Percentiles rank a stretch among this genome's conserved stretches.
Evolutionary conservation across 2,797 vertebrate genomes (phyloP).

Genomic region (Oceanodroma leucorhoa): DNA sequence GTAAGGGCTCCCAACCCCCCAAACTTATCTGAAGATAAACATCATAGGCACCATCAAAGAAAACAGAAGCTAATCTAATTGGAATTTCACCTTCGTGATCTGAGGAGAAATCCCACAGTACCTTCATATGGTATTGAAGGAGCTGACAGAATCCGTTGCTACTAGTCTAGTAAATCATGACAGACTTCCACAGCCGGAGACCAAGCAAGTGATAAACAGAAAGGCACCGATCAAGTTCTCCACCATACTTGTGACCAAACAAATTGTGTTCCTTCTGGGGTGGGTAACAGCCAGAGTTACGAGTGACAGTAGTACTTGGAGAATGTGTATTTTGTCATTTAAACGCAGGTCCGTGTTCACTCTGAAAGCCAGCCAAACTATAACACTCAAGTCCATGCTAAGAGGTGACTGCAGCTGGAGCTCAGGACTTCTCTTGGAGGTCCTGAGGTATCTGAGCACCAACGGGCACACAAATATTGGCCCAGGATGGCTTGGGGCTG

Average conservation of each 20-base stretch:
- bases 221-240: conserved; percentile 33
- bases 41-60: conserved; percentile 53
- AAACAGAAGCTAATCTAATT: conserved; percentile 41
- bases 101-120: conserved; percentile 16
- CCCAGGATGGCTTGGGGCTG: neutral
- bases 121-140: neutral
- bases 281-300: neutral
- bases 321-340: neutral
- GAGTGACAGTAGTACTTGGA: neutral
- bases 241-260: neutral
- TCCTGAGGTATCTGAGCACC: neutral
- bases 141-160: neutral
- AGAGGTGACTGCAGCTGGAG: neutral
- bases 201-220: conserved; percentile 37
- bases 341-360: neutral
- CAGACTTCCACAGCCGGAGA: neutral
- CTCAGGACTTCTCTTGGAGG: neutral
- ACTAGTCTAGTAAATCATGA: neutral
- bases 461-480: neutral
- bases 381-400: neutral
- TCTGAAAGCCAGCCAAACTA: neutral
- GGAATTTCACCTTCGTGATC: conserved; percentile 32
- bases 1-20: conserved; percentile 12
- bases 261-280: neutral
- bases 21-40: conserved; percentile 41